phyloP scores from a whole-genome alignment of 2,888 invertebrate species.

The Polydrusus tereticollis region DNA sequence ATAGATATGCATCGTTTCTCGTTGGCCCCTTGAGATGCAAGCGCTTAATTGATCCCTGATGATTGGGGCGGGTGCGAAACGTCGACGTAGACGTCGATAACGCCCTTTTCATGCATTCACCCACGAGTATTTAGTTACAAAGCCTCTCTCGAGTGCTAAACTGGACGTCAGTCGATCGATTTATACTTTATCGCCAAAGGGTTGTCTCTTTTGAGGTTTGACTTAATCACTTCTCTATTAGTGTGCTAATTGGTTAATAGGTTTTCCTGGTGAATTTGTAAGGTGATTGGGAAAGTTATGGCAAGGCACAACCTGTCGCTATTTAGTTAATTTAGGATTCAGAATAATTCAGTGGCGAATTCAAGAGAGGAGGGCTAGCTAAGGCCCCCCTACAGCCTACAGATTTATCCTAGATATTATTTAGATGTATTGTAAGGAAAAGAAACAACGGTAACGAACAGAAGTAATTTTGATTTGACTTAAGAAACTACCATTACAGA shows the following conservation, averaged over 20 bases:
- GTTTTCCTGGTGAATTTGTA: background rate
- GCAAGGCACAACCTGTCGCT: too few species aligned
- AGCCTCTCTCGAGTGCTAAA: conserved; percentile 53
- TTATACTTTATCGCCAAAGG: conserved; percentile 15
- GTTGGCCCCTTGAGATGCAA: conserved; percentile 44
- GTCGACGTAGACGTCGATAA: conserved; percentile 53
- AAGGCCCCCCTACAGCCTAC: too few species aligned
- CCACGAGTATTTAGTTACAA: conserved; percentile 65
- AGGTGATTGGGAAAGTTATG: too few species aligned
- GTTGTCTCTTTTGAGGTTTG: conserved; percentile 30
- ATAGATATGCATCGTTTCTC: conserved; percentile 48
- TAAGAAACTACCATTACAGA: too few species aligned
- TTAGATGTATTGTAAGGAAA: too few species aligned
- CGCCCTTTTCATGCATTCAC: conserved; percentile 52
- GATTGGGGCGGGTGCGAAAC: conserved; percentile 63
- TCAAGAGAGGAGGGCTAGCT: too few species aligned
- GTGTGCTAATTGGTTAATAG: conserved; percentile 16
- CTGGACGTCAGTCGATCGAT: conserved; percentile 21
- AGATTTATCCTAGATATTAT: too few species aligned
- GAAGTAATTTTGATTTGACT: too few species aligned
- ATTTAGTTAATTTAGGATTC: too few species aligned
- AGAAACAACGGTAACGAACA: too few species aligned
- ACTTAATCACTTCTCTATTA: conserved; percentile 20
- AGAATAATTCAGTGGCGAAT: too few species aligned
- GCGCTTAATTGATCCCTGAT: conserved; percentile 66